Evolutionary conservation across 2,888 invertebrate genomes (phyloP), one percentile per base, ranked within the genome.

Genomic region (Podabrus alpinus): DNA sequence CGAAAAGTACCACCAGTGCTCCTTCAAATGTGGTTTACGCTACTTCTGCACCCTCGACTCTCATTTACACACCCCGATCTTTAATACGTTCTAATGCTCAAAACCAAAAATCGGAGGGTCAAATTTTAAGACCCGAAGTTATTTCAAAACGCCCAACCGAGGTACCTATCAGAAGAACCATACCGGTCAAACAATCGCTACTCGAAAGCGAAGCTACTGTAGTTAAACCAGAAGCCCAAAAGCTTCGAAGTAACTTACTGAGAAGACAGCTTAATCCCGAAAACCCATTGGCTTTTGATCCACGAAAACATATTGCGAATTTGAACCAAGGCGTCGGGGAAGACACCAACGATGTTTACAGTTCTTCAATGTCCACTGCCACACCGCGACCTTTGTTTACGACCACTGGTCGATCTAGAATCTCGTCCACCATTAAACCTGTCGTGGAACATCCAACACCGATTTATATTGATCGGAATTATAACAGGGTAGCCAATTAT

Each of bases 341-440:
- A 79, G 94, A 94, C 82, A 89, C 91, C 3, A 89, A 92, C 1
- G 93, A 93, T 81, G 92, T 93, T 1, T 94, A 93, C 79, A 92
- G 92, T 29, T 90, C 91, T 45, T 91, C 92, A 19, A 86, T 92
- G 13, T 91, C 92, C 0, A 91, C 91, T 15, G 91, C 90, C 73
- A 90, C 92, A 21, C 90, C 92, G 5, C 87, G 93, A 29, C 85
- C 93, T 15, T 93, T 93, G 80, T 93, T 93, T 0, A 93, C 93
- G 0, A 91, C 91, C 0, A 90, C 91, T 0, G 87, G 88, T 15
- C 88, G 92, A 19, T 89, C 92, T 0, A 88, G 91, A 81, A 87
- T 90, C 72, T 89, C 84, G 15, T 80, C 85, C 15, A 66, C 62
- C 1, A 19, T 64, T n/a, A 64, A 64, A 19, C 19, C 45, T 5